These are phyloP conservation scores for Apogon hyalosoma DNA, from an alignment of 2,797 vertebrate genomes.

Conservation along the genomic window DNA sequence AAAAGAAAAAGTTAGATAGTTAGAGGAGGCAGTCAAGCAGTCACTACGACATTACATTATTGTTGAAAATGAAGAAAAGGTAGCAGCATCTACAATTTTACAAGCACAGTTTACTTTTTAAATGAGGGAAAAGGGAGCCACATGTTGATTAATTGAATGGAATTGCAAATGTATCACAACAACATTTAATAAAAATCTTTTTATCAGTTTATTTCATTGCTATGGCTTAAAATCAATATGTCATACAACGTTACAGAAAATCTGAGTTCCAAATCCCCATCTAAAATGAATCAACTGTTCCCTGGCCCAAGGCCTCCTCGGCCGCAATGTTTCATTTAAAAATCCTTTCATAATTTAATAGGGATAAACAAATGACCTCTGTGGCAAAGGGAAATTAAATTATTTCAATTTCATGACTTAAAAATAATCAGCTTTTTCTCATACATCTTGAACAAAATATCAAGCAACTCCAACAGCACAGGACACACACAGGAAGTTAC, in stretches of 20 bases:
- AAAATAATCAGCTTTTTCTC: not conserved
- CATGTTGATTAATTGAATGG: no score
- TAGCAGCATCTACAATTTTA: no score
- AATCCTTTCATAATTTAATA: conserved; percentile 15
- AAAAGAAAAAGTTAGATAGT: not conserved
- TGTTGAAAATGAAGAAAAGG: no score
- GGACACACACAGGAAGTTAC: not conserved
- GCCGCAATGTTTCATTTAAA: conserved; percentile 13
- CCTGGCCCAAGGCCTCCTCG: not conserved
- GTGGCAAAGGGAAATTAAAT: not conserved
- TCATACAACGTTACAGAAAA: conserved; percentile 1
- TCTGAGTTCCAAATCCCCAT: not conserved
- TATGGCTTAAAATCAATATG: conserved; percentile 21
- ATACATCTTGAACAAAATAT: not conserved
- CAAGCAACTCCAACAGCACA: not conserved
- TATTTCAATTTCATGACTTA: not conserved
- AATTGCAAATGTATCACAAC: not conserved
- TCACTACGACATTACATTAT: not conserved
- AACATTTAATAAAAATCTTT: conserved; percentile 4
- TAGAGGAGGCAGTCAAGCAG: no score
- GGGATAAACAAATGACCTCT: conserved; percentile 1
- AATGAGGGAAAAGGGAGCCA: no score
- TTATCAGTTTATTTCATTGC: not conserved
- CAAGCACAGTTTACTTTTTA: no score
- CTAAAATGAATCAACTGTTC: conserved; percentile 8